These are phyloP conservation scores for Chelon auratus DNA, from an alignment of 2,797 vertebrate species.

Conservation along the genomic window DNA sequence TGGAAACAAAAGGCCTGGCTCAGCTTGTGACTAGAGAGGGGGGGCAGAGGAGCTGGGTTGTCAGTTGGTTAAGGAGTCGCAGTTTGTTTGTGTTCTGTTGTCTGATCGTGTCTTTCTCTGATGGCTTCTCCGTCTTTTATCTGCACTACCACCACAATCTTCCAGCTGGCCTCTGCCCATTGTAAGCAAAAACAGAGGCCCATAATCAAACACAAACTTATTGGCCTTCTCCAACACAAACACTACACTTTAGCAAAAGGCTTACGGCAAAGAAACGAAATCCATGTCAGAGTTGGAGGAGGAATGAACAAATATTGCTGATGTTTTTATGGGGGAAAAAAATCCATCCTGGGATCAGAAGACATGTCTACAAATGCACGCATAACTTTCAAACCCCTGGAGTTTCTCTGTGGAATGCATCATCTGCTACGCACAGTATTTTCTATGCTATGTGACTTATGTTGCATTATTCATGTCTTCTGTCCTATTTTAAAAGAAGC, in stretches of 20 bases:
- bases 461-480: slow-evolving; percentile 58
- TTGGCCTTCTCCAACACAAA: slow-evolving; percentile 35
- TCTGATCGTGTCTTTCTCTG: slow-evolving; percentile 31
- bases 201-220: slow-evolving; percentile 46
- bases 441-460: slow-evolving; percentile 42
- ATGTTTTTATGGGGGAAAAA: slow-evolving; percentile 32
- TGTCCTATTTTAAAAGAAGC: slow-evolving; percentile 37
- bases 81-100: slow-evolving; percentile 47
- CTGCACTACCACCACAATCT: slow-evolving; percentile 41
- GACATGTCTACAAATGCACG: slow-evolving; percentile 31
- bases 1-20: slow-evolving; percentile 52
- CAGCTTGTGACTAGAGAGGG: slow-evolving; percentile 34
- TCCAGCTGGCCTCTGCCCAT: slow-evolving; percentile 55
- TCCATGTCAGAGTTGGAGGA: slow-evolving; percentile 4
- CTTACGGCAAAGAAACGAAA: slow-evolving; percentile 19
- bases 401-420: slow-evolving; percentile 37
- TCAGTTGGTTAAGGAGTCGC: slow-evolving; percentile 40
- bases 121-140: slow-evolving; percentile 52
- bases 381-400: slow-evolving; percentile 17
- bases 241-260: slow-evolving; percentile 5
- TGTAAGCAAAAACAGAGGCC: slow-evolving; percentile 40
- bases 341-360: slow-evolving; percentile 22
- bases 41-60: slow-evolving; percentile 29
- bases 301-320: not conserved
- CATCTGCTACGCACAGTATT: slow-evolving; percentile 32